Conservation (phyloP, 1,140 invertebrate species). For the Saccostrea glomerata region DNA sequence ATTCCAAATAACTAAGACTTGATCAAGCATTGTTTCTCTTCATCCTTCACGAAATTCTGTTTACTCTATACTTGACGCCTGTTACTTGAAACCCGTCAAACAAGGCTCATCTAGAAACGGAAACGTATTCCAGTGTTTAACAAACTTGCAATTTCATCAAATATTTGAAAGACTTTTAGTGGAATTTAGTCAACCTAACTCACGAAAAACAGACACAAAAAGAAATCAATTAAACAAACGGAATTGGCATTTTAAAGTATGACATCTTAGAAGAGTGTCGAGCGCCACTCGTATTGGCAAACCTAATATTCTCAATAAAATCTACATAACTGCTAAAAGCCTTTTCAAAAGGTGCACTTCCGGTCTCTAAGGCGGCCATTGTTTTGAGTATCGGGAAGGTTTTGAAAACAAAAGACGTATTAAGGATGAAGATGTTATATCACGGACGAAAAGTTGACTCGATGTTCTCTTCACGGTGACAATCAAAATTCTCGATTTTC, state of each 20-base stretch:
- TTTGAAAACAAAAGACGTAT: conserved; percentile 32
- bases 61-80: conserved; percentile 37
- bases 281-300: conserved; percentile 35
- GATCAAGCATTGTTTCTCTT: conserved; percentile 30
- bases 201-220: conserved; percentile 39
- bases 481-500: neutral
- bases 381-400: conserved; percentile 38
- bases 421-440: conserved; percentile 37
- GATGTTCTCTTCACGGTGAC: neutral
- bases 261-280: conserved; percentile 40
- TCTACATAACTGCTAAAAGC: conserved; percentile 48
- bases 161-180: conserved; percentile 39
- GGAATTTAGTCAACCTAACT: conserved; percentile 28
- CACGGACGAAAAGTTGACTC: neutral
- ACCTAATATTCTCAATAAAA: conserved; percentile 43
- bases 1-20: conserved; percentile 32
- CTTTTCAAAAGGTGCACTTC: conserved; percentile 44
- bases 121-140: conserved; percentile 8
- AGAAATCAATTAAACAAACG: conserved; percentile 49
- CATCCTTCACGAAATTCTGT: conserved; percentile 10
- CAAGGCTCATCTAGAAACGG: conserved; percentile 8
- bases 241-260: conserved; percentile 50
- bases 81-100: conserved; percentile 30
- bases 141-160: conserved; percentile 41
- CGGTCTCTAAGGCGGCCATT: conserved; percentile 32